A percentile compares a stretch with the other conserved stretches of the same genome.
phyloP scores from a whole-genome alignment of 2,113 vertebrate genomes.

The Fulica atra region DNA sequence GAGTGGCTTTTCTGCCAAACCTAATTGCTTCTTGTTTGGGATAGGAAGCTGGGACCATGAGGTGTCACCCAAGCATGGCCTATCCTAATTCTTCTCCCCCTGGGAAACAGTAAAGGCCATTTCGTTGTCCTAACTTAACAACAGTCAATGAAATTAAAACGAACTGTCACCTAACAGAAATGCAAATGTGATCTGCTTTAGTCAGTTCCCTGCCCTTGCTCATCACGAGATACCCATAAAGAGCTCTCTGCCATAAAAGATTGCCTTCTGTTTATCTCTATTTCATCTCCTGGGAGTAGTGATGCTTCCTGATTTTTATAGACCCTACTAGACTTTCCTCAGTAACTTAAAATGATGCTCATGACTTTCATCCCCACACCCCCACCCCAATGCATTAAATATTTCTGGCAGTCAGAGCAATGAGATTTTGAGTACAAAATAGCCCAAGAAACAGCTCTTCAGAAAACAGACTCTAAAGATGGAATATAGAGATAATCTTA shows the following conservation, averaged over 20 bases:
- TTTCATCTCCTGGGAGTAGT: background rate
- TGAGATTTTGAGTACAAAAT: background rate
- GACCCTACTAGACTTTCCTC: background rate
- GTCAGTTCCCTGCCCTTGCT: conserved; percentile 11
- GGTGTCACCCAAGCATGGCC: background rate
- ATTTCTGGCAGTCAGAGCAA: background rate
- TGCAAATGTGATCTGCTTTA: background rate
- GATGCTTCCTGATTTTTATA: background rate
- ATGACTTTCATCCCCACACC: background rate
- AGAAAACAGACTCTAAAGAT: background rate
- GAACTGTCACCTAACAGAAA: conserved; percentile 13
- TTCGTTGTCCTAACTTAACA: background rate
- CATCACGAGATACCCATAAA: background rate
- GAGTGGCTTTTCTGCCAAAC: background rate
- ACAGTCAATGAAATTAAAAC: conserved; percentile 1
- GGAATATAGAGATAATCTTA: conserved; percentile 18
- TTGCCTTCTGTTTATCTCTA: background rate
- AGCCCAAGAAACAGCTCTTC: background rate
- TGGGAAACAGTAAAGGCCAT: background rate
- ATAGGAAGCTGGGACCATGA: background rate
- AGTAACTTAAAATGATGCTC: background rate
- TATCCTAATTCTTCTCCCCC: background rate
- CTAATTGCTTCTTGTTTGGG: background rate
- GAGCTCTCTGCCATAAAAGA: background rate
- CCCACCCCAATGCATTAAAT: background rate